These are phyloP conservation scores for Pterophyllum scalare DNA, from an alignment of 2,113 vertebrate genomes.

Conservation along the genomic window DNA sequence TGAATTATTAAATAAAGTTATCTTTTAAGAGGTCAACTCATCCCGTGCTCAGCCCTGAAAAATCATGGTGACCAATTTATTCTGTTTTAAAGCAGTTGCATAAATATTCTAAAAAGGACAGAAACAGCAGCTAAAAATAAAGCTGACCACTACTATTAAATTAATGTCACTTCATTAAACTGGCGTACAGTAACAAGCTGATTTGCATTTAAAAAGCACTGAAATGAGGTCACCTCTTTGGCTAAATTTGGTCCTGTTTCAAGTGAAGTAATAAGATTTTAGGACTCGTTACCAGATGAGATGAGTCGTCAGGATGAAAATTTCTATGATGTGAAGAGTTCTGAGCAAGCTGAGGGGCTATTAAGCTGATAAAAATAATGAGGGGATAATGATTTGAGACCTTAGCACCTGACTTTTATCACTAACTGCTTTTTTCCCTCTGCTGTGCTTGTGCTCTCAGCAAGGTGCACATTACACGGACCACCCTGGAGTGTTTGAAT, in stretches of 20 bases:
- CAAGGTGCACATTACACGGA: slow-evolving; percentile 97
- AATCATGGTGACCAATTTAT: not conserved
- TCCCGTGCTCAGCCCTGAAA: not conserved
- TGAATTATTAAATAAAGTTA: not conserved
- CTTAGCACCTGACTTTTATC: not conserved
- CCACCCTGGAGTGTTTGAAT: slow-evolving; percentile 95
- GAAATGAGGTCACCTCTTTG: slow-evolving; percentile 41
- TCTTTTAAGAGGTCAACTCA: not conserved
- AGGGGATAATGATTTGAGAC: slow-evolving; percentile 44
- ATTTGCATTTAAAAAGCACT: slow-evolving; percentile 54
- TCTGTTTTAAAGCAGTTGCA: not conserved
- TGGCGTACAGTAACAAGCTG: slow-evolving; percentile 29
- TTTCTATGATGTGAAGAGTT: slow-evolving; percentile 19
- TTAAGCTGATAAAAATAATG: slow-evolving; percentile 51
- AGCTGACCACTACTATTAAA: not conserved
- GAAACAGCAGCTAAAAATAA: slow-evolving; percentile 6
- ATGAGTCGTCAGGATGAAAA: slow-evolving; percentile 26
- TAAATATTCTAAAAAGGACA: not conserved
- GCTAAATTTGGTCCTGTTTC: slow-evolving; percentile 50
- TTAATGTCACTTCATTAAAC: slow-evolving; percentile 25
- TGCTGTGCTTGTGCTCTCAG: slow-evolving; percentile 73
- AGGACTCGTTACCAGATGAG: slow-evolving; percentile 43
- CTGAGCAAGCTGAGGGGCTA: slow-evolving; percentile 5
- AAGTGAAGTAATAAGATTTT: slow-evolving; percentile 52
- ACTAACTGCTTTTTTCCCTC: slow-evolving; percentile 30